Base-by-base conservation (phyloP, 1,140 invertebrate genomes). In the Tenebrio molitor region DNA sequence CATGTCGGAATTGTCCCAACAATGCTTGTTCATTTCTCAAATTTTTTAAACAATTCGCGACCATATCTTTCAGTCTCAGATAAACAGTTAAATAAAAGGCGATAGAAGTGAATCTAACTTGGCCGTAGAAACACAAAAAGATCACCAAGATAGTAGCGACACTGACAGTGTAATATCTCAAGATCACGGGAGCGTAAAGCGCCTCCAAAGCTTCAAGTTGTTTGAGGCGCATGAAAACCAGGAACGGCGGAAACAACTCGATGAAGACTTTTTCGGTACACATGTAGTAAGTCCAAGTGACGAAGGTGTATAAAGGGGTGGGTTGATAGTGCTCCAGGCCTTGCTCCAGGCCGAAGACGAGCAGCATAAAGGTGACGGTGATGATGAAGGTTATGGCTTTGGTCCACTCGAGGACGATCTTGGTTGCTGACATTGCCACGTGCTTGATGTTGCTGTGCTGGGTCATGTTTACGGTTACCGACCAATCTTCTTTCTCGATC, bases 351-450 rank as follows among this genome's bases (percentile, higher is more conserved):
- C 90, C 91, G 65, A 93, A 89, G 0, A 92, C 90, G 0, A 93
- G 84, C 2, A 93, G 84, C 84, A 92, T 89, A 78, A 92, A 93
- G 0, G 91, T 91, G n/a, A 92, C 85, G 2, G 92, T 94, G 17
- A 93, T 91, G 17, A 92, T 87, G 78, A 93, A 94, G 0, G 92
- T 93, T 15, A 94, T 88, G 0, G 91, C 91, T 84, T 93, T 94
- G 4, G 91, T 93, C 89, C 92, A 93, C 83, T 94, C 92, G 10
- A 94, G 85, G 4, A 93, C 91, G 65, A 93, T 91, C 83, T 93
- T 93, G 0, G 91, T 93, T 0, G 92, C 89, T 1, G 91, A 91
- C 90, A 93, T 92, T n/a, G 91, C 91, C 7, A 93, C 85, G 77
- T 93, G 92, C 76, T 91, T 90, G 17, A 93, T 87, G 58, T 89